Percentiles rank a stretch among this genome's conserved stretches.
Evolutionary conservation across 2,888 invertebrate genomes (phyloP).

Genomic region (Caenorhabditis drosophilae): DNA sequence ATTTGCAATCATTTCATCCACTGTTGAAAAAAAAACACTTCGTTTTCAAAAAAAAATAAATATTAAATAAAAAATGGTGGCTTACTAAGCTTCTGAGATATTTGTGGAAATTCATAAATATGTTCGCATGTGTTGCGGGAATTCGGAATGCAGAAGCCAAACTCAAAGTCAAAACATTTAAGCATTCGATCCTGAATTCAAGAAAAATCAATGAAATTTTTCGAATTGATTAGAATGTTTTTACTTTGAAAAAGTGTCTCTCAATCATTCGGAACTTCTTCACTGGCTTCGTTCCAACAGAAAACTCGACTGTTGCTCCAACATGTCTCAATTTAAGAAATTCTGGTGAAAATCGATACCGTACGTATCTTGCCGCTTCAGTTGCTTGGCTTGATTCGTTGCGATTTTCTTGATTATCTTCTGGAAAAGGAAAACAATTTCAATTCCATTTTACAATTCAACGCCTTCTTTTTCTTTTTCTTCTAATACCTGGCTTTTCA

Average conservation of each 20-base stretch:
- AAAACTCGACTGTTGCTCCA: constrained; percentile 98
- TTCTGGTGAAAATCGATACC: constrained; percentile 97
- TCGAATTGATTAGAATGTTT: no score
- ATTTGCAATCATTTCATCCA: constrained; percentile 91
- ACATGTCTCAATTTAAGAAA: constrained; percentile 88
- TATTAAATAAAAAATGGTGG: neutral
- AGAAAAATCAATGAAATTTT: neutral
- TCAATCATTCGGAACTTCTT: constrained; percentile 97
- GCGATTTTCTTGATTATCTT: constrained; percentile 48
- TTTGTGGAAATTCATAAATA: constrained; percentile 94
- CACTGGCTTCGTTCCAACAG: constrained; percentile 88
- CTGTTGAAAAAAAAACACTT: constrained; percentile 72
- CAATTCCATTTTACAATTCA: no score
- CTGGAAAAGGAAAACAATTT: no score
- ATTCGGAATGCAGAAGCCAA: constrained; percentile 97
- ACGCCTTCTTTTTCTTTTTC: no score
- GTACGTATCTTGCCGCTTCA: constrained; percentile 93
- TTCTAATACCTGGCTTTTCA: no score
- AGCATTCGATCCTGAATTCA: constrained; percentile 82
- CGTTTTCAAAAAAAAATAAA: neutral
- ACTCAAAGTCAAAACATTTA: constrained; percentile 98
- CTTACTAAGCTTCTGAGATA: constrained; percentile 75
- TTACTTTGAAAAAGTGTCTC: constrained; percentile 81
- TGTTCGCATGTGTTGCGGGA: constrained; percentile 97
- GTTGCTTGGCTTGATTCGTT: constrained; percentile 39